Conservation (phyloP, 2,113 vertebrate genomes). For the Zootoca vivipara region DNA sequence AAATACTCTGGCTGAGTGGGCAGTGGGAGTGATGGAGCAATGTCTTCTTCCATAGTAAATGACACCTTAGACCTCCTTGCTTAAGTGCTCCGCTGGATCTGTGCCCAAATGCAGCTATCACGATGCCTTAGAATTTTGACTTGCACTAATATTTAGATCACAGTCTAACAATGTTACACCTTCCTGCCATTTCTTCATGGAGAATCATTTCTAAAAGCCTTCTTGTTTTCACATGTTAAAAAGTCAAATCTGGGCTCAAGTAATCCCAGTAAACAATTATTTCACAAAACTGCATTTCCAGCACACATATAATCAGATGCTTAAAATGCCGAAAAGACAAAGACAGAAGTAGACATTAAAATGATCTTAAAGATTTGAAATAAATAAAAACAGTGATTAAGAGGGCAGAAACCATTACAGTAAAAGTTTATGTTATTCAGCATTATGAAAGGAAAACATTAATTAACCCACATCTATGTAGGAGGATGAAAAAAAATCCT, state of each 20-base stretch:
- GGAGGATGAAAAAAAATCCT: background rate
- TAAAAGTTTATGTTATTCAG: conserved; percentile 42
- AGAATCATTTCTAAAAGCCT: background rate
- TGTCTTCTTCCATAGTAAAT: background rate
- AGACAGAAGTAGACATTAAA: conserved; percentile 26
- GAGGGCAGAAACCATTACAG: conserved; percentile 24
- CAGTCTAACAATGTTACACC: background rate
- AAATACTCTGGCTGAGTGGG: background rate
- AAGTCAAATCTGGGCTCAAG: conserved; percentile 25
- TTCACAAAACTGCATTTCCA: conserved; percentile 52
- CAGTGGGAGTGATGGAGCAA: background rate
- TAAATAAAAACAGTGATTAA: conserved; percentile 66
- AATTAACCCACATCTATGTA: conserved; percentile 52
- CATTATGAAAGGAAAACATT: conserved; percentile 42
- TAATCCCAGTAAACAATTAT: conserved; percentile 69
- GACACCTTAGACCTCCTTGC: background rate
- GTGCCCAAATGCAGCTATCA: background rate
- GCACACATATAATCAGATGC: conserved; percentile 36
- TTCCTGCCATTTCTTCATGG: conserved; percentile 26
- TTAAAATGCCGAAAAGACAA: conserved; percentile 52
- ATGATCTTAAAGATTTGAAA: conserved; percentile 48
- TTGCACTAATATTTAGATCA: conserved; percentile 18
- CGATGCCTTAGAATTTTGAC: background rate
- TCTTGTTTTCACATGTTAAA: conserved; percentile 47
- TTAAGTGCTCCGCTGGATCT: background rate